Percentiles rank a stretch among this genome's conserved stretches.
Evolutionary conservation across 2,888 invertebrate genomes (phyloP).

Genomic region (Antitype chi): DNA sequence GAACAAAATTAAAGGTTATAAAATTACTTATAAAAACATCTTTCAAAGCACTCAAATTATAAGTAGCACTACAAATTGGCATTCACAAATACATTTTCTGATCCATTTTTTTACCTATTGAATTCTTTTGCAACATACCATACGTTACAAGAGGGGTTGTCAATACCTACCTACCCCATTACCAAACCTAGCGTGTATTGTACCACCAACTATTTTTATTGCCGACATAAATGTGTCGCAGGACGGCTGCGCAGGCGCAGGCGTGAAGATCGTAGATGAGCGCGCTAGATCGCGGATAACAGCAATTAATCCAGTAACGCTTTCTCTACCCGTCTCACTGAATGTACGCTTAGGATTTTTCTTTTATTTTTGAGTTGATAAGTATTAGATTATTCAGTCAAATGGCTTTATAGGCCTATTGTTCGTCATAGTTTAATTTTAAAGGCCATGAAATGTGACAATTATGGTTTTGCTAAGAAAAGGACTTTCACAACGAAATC

Average conservation of each 20-base stretch:
- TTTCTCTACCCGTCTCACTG: constrained; percentile 76
- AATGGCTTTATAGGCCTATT: neutral
- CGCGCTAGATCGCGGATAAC: constrained; percentile 75
- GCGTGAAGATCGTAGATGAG: constrained; percentile 80
- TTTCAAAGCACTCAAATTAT: neutral
- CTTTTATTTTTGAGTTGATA: constrained; percentile 41
- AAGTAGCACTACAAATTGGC: neutral
- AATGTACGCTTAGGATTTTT: constrained; percentile 34
- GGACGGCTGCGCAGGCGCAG: constrained; percentile 66
- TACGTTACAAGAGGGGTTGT: neutral
- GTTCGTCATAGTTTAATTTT: neutral
- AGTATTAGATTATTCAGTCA: constrained; percentile 1
- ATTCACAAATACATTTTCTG: neutral
- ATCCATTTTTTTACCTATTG: neutral
- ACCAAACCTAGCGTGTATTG: constrained; percentile 33
- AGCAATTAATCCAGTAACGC: constrained; percentile 87
- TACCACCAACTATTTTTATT: constrained; percentile 48
- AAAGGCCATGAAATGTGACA: neutral
- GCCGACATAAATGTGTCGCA: constrained; percentile 65
- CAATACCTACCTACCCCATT: constrained; percentile 1
- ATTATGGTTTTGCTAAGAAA: neutral
- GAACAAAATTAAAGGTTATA: neutral
- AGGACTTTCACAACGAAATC: too few species aligned
- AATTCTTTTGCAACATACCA: neutral
- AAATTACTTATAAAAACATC: too few species aligned